Evolutionary conservation across 2,888 invertebrate species (phyloP).

Genomic region (Rhingia rostrata): DNA sequence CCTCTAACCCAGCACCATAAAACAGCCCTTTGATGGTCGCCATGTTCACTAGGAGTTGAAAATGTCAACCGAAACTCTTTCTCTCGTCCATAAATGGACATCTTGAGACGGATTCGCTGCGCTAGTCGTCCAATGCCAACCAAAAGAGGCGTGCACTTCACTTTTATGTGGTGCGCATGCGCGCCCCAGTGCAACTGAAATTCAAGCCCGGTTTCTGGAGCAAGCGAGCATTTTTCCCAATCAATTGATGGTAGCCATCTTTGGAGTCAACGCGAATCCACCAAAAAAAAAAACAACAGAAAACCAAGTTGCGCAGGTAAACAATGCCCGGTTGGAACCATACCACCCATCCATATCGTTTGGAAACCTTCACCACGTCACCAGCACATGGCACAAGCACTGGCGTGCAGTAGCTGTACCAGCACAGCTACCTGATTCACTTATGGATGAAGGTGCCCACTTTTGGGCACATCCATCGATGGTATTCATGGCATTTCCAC

Average conservation of each 20-base stretch:
- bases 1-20: neutral
- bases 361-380: conserved; percentile 58
- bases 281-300: conserved; percentile 12
- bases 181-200: conserved; percentile 4
- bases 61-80: conserved; percentile 38
- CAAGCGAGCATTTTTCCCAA: conserved; percentile 56
- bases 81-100: conserved; percentile 67
- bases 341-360: conserved; percentile 67
- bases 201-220: conserved; percentile 66
- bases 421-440: conserved; percentile 66
- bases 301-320: conserved; percentile 42
- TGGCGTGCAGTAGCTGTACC: conserved; percentile 13
- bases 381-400: conserved; percentile 32
- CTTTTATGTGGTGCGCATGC: neutral
- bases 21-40: conserved; percentile 44
- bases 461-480: conserved; percentile 75
- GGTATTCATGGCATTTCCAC: conserved; percentile 69
- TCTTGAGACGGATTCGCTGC: conserved; percentile 71
- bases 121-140: conserved; percentile 67
- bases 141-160: conserved; percentile 72
- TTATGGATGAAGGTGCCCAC: conserved; percentile 63
- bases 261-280: conserved; percentile 28
- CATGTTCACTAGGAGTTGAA: conserved; percentile 22
- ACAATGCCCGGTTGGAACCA: conserved; percentile 55
- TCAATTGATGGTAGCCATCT: conserved; percentile 72